A percentile compares a stretch with the other conserved stretches of the same genome.
These are phyloP conservation scores for Odiellus spinosus DNA, from an alignment of 2,888 invertebrate genomes.

Conservation along the genomic window DNA sequence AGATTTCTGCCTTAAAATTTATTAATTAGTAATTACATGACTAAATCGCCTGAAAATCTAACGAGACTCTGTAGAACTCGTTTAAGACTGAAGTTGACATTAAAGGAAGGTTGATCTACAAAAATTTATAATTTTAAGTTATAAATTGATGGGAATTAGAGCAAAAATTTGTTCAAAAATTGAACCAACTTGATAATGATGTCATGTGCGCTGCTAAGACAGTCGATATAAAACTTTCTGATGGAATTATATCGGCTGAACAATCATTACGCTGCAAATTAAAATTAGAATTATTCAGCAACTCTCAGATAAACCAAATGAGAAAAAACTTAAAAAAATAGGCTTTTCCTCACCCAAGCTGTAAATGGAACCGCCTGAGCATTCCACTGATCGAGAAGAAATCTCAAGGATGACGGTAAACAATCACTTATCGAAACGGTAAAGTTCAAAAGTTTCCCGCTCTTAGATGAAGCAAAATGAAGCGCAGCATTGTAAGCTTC, in stretches of 20 bases:
- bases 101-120: constrained; percentile 36
- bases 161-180: not conserved
- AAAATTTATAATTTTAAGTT: not conserved
- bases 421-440: constrained; percentile 38
- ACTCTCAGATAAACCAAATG: not conserved
- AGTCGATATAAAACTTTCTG: constrained; percentile 63
- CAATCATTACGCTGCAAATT: constrained; percentile 44
- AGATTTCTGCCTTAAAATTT: not conserved
- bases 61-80: constrained; percentile 46
- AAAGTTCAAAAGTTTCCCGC: constrained; percentile 27
- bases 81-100: constrained; percentile 46
- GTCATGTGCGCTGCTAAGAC: constrained; percentile 48
- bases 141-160: constrained; percentile 4
- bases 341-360: constrained; percentile 34
- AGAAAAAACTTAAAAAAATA: constrained; percentile 17
- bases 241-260: constrained; percentile 60
- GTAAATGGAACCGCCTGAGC: constrained; percentile 34
- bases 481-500: constrained; percentile 33
- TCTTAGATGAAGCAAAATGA: constrained; percentile 32
- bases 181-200: constrained; percentile 39
- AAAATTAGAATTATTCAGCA: not conserved
- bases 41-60: constrained; percentile 45
- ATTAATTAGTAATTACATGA: constrained; percentile 24
- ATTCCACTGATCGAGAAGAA: constrained; percentile 47
- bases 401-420: constrained; percentile 38